Conservation (phyloP, 2,797 vertebrate species). For the Danio jaintianensis region DNA sequence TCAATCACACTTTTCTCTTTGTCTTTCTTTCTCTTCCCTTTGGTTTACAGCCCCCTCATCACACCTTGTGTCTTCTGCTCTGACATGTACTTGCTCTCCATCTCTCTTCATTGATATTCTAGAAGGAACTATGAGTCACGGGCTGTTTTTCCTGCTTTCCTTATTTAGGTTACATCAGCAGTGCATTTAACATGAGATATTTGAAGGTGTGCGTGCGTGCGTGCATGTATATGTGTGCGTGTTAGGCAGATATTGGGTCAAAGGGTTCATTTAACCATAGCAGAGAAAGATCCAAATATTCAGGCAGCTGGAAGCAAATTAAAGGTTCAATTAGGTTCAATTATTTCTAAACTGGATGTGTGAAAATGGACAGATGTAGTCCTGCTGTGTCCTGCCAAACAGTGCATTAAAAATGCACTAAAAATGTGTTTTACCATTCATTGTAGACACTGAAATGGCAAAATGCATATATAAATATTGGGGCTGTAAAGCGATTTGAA, state of each 20-base stretch:
- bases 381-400: slow-evolving; percentile 1
- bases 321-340: slow-evolving; percentile 8
- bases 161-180: slow-evolving; percentile 37
- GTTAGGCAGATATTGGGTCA: not conserved
- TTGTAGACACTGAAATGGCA: too few relatives aligned
- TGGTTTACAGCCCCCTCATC: not conserved
- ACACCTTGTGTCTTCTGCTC: slow-evolving; percentile 34
- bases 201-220: not conserved
- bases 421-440: too few relatives aligned
- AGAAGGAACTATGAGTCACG: slow-evolving; percentile 40
- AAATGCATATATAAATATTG: too few relatives aligned
- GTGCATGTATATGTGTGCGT: not conserved
- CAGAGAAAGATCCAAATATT: slow-evolving; percentile 5
- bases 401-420: slow-evolving; percentile 9
- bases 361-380: slow-evolving; percentile 6
- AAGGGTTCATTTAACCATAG: slow-evolving; percentile 8
- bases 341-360: not conserved
- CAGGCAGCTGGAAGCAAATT: not conserved
- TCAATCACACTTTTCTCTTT: slow-evolving; percentile 1
- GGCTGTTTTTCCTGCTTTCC: slow-evolving; percentile 23
- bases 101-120: slow-evolving; percentile 43
- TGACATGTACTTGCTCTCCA: slow-evolving; percentile 24
- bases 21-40: slow-evolving; percentile 27
- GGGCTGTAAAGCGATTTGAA: too few relatives aligned
- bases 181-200: slow-evolving; percentile 13